Evolutionary conservation across 2,113 vertebrate genomes (phyloP), one percentile per base, ranked within the genome.

Genomic region (Syngnathus scovelli): DNA sequence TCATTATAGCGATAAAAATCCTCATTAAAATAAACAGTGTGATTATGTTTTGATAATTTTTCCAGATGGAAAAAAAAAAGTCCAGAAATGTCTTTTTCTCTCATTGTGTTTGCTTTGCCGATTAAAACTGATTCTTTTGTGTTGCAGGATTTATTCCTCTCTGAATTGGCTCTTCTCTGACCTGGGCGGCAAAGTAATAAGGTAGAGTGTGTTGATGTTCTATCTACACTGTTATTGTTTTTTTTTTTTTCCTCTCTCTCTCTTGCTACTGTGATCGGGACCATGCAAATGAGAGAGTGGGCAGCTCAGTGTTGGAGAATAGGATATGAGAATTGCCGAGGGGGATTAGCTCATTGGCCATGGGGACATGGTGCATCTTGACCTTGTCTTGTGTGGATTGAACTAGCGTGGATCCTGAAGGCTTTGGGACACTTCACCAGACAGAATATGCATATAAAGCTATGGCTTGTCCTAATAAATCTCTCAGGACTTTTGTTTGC

Each of bases 341-440:
- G 74, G 77, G 67, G 82, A 81, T 74, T 67, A 56, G 72, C 67
- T 83, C 54, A 75, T 67, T 62, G 68, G 76, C 73, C 46, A 27
- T 65, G 80, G 71, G 68, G 76, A 71, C 54, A 70, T 41, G 61
- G 67, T 63, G 70, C 3, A 75, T 69, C 73, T 84, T 83, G 84
- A 85, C 88, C 88, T 89, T 87, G 79, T 82, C 68, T 75, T 56
- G 37, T 43, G 51, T 18, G 72, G 60, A 66, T 59, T 80, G 54
- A 61, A 69, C 75, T 46, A 63, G 48, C 7, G 72, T 72, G 66
- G 37, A 76, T 75, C 69, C 75, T 65, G 1, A 52, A 75, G 81
- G 78, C 70, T 58, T 69, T 72, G 48, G 54, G 67, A 76, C 39
- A 41, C 49, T 78, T 65, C 27, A 39, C 13, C 12, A 64, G 62